Evolutionary conservation across 2,888 invertebrate species (phyloP).

Genomic region (Mythimna lalbum): DNA sequence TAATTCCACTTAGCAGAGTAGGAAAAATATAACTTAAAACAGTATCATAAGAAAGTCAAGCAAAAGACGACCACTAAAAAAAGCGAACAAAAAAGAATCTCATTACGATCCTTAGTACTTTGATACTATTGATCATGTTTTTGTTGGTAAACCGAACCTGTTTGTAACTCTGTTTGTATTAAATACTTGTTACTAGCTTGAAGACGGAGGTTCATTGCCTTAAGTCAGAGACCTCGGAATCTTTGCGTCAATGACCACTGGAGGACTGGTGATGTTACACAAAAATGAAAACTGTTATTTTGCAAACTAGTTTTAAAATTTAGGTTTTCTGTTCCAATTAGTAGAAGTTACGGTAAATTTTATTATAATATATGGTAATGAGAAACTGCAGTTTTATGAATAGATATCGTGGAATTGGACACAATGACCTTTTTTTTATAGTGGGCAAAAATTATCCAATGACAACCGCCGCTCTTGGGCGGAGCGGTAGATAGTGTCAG

Average conservation of each 20-base stretch:
- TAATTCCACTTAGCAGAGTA: neutral
- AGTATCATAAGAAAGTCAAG: neutral
- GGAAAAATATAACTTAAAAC: neutral
- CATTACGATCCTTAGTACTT: slow-evolving; percentile 1
- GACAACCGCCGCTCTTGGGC: too few species aligned
- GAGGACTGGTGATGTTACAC: neutral
- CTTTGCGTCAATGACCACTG: slow-evolving; percentile 31
- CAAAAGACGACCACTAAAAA: slow-evolving; percentile 5
- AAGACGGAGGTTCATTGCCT: slow-evolving; percentile 35
- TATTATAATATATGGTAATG: neutral
- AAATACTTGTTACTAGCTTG: neutral
- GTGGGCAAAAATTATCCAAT: too few species aligned
- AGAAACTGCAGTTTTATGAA: too few species aligned
- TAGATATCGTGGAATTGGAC: too few species aligned
- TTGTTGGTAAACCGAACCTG: slow-evolving; percentile 35
- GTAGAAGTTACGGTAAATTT: neutral
- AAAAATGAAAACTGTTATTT: neutral
- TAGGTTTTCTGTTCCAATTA: neutral
- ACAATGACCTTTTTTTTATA: too few species aligned
- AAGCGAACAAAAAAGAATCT: slow-evolving; percentile 16
- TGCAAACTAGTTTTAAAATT: slow-evolving; percentile 15
- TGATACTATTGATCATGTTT: slow-evolving; percentile 30
- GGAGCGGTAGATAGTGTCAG: too few species aligned
- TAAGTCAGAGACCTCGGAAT: slow-evolving; percentile 23
- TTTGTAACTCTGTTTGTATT: slow-evolving; percentile 10